Base-by-base conservation (phyloP, 2,888 invertebrate genomes). In the Leptura quadrifasciata region DNA sequence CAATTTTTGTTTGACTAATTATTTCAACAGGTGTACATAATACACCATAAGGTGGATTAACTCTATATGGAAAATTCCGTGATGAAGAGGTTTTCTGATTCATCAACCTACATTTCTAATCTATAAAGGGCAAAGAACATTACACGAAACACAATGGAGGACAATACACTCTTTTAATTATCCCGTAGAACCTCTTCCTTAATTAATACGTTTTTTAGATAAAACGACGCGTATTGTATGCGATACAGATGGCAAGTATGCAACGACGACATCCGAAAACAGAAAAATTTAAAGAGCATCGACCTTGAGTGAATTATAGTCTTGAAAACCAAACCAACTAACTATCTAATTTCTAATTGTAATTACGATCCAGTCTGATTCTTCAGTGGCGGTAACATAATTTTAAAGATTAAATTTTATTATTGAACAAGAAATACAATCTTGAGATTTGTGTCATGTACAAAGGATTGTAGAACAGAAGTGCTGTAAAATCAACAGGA, bases 1-100 rank as follows among this genome's bases (percentile, higher is more conserved):
- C 47, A 47, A 15, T 47, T n/a, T 47, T n/a, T 47, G 47, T 47
- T 47, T 47, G n/a, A 47, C 47, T 47, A 47, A 47, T 47, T 47
- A 47, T 47, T 47, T 47, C 47, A 47, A 12, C 47, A 47, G 47
- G 47, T 47, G 47, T 47, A n/a, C n/a, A 15, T 47, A 47, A n/a
- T 47, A 47, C 17, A 47, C 15, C 47, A 47, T 15, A 47, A 47
- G 47, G 47, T n/a, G 47, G 47, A 47, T 47, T 47, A 47, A 47
- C 17, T 39, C 17, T 47, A n/a, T 47, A n/a, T 47, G 47, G 47
- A 47, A 47, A n/a, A n/a, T 47, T 47, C 47, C 47, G 47, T 2
- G 47, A n/a, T 47, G 47, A 39, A 39, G 39, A 47, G 47, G n/a
- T n/a, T 47, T n/a, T 47, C 47, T 5, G 47, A 47, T 47, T n/a